A percentile compares a stretch with the other conserved stretches of the same genome.
These are phyloP conservation scores for Papilio demoleus DNA, from an alignment of 2,888 invertebrate species.

Conservation along the genomic window DNA sequence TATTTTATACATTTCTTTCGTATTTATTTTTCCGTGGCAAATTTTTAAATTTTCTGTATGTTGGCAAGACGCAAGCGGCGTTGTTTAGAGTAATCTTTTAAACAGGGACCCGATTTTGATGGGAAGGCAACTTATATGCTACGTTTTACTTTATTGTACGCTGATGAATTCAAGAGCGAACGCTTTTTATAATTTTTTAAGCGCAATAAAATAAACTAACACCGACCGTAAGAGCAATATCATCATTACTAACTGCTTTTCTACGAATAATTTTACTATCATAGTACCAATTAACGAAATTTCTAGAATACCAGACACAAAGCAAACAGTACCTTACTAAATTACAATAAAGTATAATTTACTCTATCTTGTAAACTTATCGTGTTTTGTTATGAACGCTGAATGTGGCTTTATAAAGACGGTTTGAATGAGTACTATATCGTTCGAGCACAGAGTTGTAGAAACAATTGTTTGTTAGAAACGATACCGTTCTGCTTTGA, in stretches of 20 bases:
- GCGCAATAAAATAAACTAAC: not conserved
- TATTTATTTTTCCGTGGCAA: too few species aligned
- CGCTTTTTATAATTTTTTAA: too few species aligned
- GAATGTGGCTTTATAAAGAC: slow-evolving; percentile 13
- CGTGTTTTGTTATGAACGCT: slow-evolving; percentile 9
- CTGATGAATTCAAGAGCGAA: too few species aligned
- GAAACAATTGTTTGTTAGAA: slow-evolving; percentile 14
- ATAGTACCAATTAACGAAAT: slow-evolving; percentile 1
- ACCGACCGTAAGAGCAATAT: not conserved
- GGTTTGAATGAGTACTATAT: slow-evolving; percentile 10
- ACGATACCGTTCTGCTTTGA: not conserved
- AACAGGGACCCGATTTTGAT: too few species aligned
- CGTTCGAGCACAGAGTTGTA: not conserved
- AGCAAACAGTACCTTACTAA: not conserved
- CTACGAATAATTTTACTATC: not conserved
- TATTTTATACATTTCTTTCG: too few species aligned
- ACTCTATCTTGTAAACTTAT: not conserved
- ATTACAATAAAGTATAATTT: not conserved
- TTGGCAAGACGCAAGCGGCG: too few species aligned
- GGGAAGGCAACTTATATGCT: too few species aligned
- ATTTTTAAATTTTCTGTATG: too few species aligned
- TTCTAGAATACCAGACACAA: not conserved
- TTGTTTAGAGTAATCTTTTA: too few species aligned
- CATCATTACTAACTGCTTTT: not conserved
- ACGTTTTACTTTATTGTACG: too few species aligned